Evolutionary conservation across 2,888 invertebrate genomes (phyloP).

Genomic region (Protodeltote pygarga): DNA sequence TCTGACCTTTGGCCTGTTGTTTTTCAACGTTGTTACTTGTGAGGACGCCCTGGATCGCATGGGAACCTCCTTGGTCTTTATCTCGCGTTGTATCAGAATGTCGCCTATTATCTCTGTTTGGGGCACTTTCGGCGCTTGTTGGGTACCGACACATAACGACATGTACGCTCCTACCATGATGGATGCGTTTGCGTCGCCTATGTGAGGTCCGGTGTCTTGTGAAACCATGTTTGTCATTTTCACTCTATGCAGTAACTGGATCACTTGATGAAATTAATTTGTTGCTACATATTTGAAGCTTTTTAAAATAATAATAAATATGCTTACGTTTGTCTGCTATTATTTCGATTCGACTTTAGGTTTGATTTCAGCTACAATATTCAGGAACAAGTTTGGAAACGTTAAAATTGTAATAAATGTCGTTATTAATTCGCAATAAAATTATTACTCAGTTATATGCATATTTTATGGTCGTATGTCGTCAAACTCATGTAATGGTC

Average conservation of each 20-base stretch:
- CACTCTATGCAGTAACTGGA: slow-evolving; percentile 45
- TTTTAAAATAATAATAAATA: slow-evolving; percentile 12
- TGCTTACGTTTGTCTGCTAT: slow-evolving; percentile 11
- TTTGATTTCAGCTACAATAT: slow-evolving; percentile 31
- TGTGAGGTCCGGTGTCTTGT: slow-evolving; percentile 69
- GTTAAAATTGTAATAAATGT: slow-evolving; percentile 59
- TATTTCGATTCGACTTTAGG: slow-evolving; percentile 22
- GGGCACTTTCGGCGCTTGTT: slow-evolving; percentile 82
- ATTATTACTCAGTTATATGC: slow-evolving; percentile 62
- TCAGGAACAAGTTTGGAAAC: slow-evolving; percentile 47
- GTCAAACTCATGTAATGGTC: slow-evolving; percentile 62
- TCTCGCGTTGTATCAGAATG: slow-evolving; percentile 84
- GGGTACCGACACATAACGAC: slow-evolving; percentile 74
- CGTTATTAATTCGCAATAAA: slow-evolving; percentile 68
- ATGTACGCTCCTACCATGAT: slow-evolving; percentile 79
- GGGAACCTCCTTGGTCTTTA: slow-evolving; percentile 80
- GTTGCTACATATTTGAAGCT: slow-evolving; percentile 4
- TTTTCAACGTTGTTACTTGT: slow-evolving; percentile 53
- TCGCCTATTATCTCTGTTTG: slow-evolving; percentile 83
- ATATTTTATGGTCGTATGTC: slow-evolving; percentile 63
- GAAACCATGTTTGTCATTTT: slow-evolving; percentile 59
- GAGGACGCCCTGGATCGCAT: slow-evolving; percentile 73
- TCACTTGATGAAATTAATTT: slow-evolving; percentile 34
- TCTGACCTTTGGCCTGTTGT: slow-evolving; percentile 74
- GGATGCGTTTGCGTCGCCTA: slow-evolving; percentile 73